Evolutionary conservation across 2,888 invertebrate species (phyloP).

Genomic region (Clostera curtula): DNA sequence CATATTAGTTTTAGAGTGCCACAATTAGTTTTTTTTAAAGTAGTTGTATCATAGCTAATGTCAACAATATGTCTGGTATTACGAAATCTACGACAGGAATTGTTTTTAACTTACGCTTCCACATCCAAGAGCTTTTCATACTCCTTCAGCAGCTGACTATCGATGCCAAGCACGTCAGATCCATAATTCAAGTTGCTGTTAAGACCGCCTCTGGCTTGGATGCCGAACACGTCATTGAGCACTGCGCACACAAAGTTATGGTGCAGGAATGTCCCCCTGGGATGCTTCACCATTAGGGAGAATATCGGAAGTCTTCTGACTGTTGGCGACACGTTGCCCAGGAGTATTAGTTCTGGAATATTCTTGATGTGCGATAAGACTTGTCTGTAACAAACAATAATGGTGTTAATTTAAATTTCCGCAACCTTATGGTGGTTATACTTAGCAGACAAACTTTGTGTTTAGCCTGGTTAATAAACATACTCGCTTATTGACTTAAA

Average conservation of each 20-base stretch:
- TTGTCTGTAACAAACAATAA: constrained; percentile 80
- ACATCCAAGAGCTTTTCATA: constrained; percentile 78
- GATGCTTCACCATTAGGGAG: constrained; percentile 89
- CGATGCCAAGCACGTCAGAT: constrained; percentile 88
- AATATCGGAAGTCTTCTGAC: constrained; percentile 86
- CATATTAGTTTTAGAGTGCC: no score
- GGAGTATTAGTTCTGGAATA: constrained; percentile 84
- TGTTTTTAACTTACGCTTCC: constrained; percentile 68
- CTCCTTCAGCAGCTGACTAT: constrained; percentile 81
- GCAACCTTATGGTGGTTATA: no score
- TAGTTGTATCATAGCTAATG: no score
- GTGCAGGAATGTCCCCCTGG: constrained; percentile 87
- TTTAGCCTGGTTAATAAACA: no score
- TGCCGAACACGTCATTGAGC: constrained; percentile 93
- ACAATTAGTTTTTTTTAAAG: no score
- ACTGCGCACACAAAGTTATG: constrained; percentile 91
- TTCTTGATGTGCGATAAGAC: constrained; percentile 85
- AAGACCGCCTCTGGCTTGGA: constrained; percentile 87
- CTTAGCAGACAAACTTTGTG: constrained; percentile 1
- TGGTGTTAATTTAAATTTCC: no score
- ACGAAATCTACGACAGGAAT: no score
- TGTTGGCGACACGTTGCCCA: constrained; percentile 81
- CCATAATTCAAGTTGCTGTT: constrained; percentile 90
- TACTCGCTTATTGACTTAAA: no score
- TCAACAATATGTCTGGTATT: no score